Percentiles rank a stretch among this genome's conserved stretches.
phyloP scores from a whole-genome alignment of 2,113 vertebrate genomes.

The Caloenas nicobarica region DNA sequence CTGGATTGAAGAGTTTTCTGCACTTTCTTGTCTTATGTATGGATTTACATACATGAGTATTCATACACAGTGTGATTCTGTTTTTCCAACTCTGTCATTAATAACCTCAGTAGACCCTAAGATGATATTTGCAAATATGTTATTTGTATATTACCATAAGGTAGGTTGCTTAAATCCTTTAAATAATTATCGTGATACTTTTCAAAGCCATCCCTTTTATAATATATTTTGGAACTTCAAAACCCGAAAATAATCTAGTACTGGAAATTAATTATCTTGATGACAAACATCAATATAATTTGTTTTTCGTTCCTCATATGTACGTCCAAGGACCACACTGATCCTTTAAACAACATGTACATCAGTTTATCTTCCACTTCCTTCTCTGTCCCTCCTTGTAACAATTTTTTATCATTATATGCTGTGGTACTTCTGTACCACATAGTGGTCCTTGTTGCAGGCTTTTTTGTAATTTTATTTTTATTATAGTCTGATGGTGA shows the following conservation, averaged over 20 bases:
- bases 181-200: neutral
- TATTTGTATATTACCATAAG: neutral
- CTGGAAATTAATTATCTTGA: neutral
- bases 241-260: neutral
- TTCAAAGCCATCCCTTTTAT: neutral
- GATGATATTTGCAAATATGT: neutral
- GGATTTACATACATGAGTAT: neutral
- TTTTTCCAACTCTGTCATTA: neutral
- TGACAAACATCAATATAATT: neutral
- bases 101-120: neutral
- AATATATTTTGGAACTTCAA: neutral
- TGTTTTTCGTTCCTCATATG: neutral
- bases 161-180: neutral
- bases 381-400: neutral
- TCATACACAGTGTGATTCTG: rapidly evolving
- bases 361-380: neutral
- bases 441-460: neutral
- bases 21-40: no score
- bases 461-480: neutral
- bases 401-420: neutral
- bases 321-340: neutral
- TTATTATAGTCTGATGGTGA: neutral
- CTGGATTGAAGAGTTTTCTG: neutral
- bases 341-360: neutral
- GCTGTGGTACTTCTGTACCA: neutral